These are phyloP conservation scores for Styela plicata DNA, from an alignment of 23 tunicate species.

Conservation along the genomic window DNA sequence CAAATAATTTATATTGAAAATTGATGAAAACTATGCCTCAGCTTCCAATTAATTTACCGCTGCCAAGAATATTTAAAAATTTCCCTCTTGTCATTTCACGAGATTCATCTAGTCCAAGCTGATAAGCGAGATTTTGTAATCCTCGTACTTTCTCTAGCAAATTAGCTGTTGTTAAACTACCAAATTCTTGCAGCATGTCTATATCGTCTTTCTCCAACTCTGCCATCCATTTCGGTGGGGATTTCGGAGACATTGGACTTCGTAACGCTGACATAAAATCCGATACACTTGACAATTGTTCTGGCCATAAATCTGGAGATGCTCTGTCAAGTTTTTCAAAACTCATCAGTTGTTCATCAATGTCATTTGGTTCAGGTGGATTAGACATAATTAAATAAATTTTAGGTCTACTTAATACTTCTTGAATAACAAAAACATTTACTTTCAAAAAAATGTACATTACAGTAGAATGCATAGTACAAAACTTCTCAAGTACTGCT, in stretches of 20 bases:
- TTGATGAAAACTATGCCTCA: background rate
- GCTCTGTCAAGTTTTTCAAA: conserved; percentile 86
- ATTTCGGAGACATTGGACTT: conserved; percentile 76
- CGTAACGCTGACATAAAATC: conserved; percentile 69
- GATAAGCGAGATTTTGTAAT: conserved; percentile 85
- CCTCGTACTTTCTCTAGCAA: conserved; percentile 89
- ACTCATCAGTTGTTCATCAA: conserved; percentile 70
- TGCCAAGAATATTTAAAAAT: conserved; percentile 78
- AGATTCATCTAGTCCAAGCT: conserved; percentile 89
- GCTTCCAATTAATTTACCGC: conserved; percentile 33
- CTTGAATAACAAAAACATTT: too few relatives aligned
- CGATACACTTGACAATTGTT: conserved; percentile 76
- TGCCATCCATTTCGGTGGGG: conserved; percentile 80
- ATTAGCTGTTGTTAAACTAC: conserved; percentile 80
- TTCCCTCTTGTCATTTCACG: conserved; percentile 96
- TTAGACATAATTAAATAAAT: conserved; percentile 18
- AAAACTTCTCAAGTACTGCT: background rate
- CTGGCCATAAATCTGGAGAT: conserved; percentile 96
- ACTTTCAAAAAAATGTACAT: too few relatives aligned
- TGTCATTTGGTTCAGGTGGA: conserved; percentile 23
- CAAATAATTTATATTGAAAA: too few relatives aligned
- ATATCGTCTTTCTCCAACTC: conserved; percentile 76
- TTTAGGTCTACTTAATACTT: too few relatives aligned
- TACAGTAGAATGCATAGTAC: background rate
- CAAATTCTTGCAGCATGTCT: conserved; percentile 88